These are phyloP conservation scores for Gymnobelideus leadbeateri DNA, from an alignment of 2,113 vertebrate species.

Conservation along the genomic window DNA sequence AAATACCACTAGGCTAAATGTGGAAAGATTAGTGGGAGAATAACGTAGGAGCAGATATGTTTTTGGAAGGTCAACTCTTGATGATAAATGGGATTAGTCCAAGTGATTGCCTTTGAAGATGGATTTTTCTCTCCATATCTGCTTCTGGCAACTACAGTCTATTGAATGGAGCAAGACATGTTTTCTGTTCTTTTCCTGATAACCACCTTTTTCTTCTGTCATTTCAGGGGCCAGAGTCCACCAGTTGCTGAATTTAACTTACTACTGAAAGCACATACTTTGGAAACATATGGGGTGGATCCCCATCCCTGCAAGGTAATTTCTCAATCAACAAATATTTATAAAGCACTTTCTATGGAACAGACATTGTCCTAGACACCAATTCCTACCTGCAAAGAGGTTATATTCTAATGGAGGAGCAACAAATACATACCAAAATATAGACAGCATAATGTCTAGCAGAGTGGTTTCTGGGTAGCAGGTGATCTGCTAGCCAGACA, in stretches of 20 bases:
- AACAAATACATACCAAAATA: not conserved
- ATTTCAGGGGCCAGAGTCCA: conserved; percentile 92
- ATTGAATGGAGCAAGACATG: not conserved
- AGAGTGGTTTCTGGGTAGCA: not conserved
- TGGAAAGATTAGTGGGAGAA: conserved; percentile 42
- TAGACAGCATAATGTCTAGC: not conserved
- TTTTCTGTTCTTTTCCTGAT: conserved; percentile 39
- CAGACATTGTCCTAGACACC: not conserved
- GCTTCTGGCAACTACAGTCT: not conserved
- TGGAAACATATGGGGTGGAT: conserved; percentile 98
- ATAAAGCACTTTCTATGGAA: not conserved
- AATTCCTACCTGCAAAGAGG: not conserved
- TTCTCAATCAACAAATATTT: not conserved
- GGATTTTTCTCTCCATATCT: conserved; percentile 23
- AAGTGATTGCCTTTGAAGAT: conserved; percentile 41
- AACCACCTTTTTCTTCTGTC: conserved; percentile 64
- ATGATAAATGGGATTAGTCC: conserved; percentile 33
- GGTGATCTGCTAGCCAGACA: too few relatives aligned
- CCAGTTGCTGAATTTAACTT: conserved; percentile 95
- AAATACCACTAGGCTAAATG: conserved; percentile 9
- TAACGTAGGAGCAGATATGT: not conserved
- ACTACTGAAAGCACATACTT: conserved; percentile 93
- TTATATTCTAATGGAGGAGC: not conserved
- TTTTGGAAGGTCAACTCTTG: conserved; percentile 23
- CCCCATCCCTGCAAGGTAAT: conserved; percentile 99